phyloP scores from a whole-genome alignment of 2,888 invertebrate genomes.

The Cremastinae sp. region DNA sequence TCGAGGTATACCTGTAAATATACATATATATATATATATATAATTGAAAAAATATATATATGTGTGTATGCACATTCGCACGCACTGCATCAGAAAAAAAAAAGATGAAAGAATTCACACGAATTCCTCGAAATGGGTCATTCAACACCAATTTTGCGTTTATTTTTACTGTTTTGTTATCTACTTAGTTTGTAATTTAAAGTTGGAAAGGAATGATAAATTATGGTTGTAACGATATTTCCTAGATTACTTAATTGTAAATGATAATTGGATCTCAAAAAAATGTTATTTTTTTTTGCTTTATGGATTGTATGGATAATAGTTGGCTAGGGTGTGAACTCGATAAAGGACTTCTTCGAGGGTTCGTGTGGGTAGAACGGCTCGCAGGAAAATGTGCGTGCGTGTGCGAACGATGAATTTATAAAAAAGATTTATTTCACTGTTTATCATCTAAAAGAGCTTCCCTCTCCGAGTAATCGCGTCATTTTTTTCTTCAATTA shows the following conservation, averaged over 20 bases:
- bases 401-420: constrained; percentile 35
- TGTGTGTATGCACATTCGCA: constrained; percentile 6
- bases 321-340: constrained; percentile 8
- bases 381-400: constrained; percentile 17
- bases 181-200: not conserved
- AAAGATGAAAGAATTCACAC: constrained; percentile 4
- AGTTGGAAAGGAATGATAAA: not conserved
- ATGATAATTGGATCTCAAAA: constrained; percentile 11
- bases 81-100: constrained; percentile 20
- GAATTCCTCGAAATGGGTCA: not conserved
- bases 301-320: not conserved
- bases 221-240: not conserved
- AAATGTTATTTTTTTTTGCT: not conserved
- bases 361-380: constrained; percentile 7
- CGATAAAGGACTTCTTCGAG: constrained; percentile 19
- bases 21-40: constrained; percentile 21
- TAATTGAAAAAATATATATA: not conserved
- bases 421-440: constrained; percentile 46
- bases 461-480: constrained; percentile 58
- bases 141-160: constrained; percentile 15
- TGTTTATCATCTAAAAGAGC: constrained; percentile 54
- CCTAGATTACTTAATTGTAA: constrained; percentile 1
- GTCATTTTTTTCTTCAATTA: constrained; percentile 34
- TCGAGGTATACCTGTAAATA: constrained; percentile 33
- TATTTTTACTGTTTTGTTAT: constrained; percentile 7